Percentiles rank a stretch among this genome's conserved stretches.
Evolutionary conservation across 2,888 invertebrate species (phyloP).

Genomic region (Tineola bisselliella): DNA sequence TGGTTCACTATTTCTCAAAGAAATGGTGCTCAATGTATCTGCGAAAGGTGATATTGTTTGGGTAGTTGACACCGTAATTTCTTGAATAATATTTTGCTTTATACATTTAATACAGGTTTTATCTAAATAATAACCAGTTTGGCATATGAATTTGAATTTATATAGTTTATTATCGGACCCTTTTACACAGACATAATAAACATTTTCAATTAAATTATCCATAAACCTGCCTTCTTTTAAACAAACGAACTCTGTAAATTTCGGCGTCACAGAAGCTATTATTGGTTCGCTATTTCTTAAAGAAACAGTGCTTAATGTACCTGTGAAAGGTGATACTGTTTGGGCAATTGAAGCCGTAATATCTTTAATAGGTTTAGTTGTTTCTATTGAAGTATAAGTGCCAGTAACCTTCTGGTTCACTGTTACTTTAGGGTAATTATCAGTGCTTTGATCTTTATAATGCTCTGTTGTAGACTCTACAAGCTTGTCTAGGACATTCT

Average conservation of each 20-base stretch:
- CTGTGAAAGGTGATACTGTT: neutral
- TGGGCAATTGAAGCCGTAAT: neutral
- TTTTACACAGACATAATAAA: conserved; percentile 53
- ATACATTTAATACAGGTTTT: neutral
- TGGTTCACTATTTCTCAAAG: neutral
- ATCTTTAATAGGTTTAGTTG: neutral
- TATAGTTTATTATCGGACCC: conserved; percentile 29
- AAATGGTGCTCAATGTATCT: neutral
- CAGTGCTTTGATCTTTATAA: no score
- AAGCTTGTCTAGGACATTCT: neutral
- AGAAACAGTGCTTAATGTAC: neutral
- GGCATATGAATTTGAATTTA: conserved; percentile 37
- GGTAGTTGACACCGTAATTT: neutral
- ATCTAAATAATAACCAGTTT: neutral
- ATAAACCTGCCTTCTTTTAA: conserved; percentile 44
- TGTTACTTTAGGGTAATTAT: no score
- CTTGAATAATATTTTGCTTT: neutral
- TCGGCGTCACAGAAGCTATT: conserved; percentile 18
- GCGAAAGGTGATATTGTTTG: neutral
- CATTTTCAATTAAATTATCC: conserved; percentile 38
- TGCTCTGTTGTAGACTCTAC: no score
- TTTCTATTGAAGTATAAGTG: neutral
- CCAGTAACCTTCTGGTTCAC: neutral
- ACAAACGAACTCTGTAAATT: conserved; percentile 57
- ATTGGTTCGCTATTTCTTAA: neutral